Percentiles rank a stretch among this genome's conserved stretches.
Conservation (phyloP, 2,113 vertebrate genomes). For the Pseudopipra pipra region DNA sequence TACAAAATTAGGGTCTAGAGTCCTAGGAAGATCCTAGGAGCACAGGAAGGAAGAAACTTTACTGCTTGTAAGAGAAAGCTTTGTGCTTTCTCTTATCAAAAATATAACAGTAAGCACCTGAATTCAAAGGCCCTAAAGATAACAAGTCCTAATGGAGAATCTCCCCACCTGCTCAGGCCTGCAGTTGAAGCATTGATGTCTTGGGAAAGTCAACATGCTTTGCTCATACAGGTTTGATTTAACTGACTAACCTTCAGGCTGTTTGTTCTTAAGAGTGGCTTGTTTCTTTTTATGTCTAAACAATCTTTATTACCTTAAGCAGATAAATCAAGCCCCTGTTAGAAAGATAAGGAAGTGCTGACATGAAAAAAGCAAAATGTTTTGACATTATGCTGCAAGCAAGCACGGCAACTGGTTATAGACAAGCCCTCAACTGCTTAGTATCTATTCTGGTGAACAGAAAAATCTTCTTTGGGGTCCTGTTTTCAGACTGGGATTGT, state of each 20-base stretch:
- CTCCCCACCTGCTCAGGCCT: background rate
- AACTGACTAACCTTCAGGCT: background rate
- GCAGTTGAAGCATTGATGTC: background rate
- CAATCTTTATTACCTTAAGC: background rate
- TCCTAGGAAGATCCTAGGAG: background rate
- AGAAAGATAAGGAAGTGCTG: background rate
- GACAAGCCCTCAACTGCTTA: background rate
- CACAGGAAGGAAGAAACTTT: background rate
- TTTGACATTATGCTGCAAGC: background rate
- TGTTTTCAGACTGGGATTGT: rapidly evolving
- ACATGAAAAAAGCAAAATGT: background rate
- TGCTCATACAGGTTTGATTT: background rate
- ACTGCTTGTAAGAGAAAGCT: background rate
- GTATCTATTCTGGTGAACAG: background rate
- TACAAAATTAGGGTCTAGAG: background rate
- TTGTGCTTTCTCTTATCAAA: background rate
- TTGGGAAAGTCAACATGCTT: rapidly evolving
- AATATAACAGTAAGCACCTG: background rate
- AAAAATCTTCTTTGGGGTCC: background rate
- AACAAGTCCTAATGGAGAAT: background rate
- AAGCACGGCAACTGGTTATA: background rate
- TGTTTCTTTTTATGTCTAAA: background rate
- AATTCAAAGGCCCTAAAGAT: background rate
- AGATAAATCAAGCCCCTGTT: background rate
- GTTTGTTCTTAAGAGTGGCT: background rate